Evolutionary conservation across 2,888 invertebrate species (phyloP).

Genomic region (Lithosia quadra): DNA sequence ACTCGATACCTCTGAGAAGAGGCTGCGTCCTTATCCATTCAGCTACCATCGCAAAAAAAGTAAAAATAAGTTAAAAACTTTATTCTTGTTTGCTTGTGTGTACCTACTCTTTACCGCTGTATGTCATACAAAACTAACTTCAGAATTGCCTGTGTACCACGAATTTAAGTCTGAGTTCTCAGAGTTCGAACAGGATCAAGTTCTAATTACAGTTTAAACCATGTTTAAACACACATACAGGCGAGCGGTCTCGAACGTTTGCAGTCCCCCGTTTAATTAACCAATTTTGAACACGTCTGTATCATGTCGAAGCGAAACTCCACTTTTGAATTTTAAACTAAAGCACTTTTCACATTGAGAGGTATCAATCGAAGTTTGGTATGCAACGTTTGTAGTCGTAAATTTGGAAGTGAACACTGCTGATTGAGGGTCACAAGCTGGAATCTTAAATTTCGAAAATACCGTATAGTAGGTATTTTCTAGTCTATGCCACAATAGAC

Average conservation of each 20-base stretch:
- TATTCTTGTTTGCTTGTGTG: too few relatives aligned
- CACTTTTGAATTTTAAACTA: not conserved
- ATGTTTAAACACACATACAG: not conserved
- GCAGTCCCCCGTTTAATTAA: conserved; percentile 1
- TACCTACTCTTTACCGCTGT: not conserved
- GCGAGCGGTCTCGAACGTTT: not conserved
- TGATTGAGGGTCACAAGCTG: too few relatives aligned
- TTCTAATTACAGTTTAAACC: conserved; percentile 3
- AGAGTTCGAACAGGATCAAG: not conserved
- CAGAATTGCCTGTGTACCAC: not conserved
- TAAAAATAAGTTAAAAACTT: too few relatives aligned
- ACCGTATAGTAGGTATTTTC: too few relatives aligned
- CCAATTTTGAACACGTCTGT: not conserved
- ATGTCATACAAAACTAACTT: not conserved
- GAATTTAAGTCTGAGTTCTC: not conserved
- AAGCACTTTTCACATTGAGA: not conserved
- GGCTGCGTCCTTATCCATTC: too few relatives aligned
- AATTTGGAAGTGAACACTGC: not conserved
- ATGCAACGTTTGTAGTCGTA: too few relatives aligned
- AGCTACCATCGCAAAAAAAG: too few relatives aligned
- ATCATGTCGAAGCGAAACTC: not conserved
- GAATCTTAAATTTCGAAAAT: too few relatives aligned
- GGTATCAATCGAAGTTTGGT: not conserved
- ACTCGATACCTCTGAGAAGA: too few relatives aligned
- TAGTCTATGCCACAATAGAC: too few relatives aligned